Percentiles rank a stretch among this genome's conserved stretches.
Conservation (phyloP, 2,888 invertebrate species). For the Cactoblastis cactorum region DNA sequence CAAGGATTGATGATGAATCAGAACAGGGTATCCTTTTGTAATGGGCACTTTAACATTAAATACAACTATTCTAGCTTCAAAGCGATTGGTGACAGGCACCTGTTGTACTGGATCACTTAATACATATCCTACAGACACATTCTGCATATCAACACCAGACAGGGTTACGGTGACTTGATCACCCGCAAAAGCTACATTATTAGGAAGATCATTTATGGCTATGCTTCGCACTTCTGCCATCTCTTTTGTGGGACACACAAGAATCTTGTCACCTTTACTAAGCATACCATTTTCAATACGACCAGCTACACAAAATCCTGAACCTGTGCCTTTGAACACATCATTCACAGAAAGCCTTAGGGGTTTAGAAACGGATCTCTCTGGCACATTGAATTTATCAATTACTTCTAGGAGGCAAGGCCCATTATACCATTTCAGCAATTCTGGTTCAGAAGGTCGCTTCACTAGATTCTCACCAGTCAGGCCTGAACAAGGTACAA, state of each 20-base stretch:
- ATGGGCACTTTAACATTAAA: constrained; percentile 95
- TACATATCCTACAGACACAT: constrained; percentile 91
- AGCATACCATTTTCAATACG: constrained; percentile 95
- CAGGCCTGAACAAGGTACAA: constrained; percentile 97
- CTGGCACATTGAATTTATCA: constrained; percentile 91
- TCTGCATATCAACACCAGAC: constrained; percentile 90
- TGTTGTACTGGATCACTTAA: constrained; percentile 90
- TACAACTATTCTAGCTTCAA: constrained; percentile 95
- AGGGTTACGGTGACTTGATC: constrained; percentile 93
- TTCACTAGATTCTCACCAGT: constrained; percentile 94
- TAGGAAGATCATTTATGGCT: constrained; percentile 85
- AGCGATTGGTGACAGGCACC: constrained; percentile 88
- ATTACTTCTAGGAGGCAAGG: constrained; percentile 92
- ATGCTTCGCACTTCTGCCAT: constrained; percentile 88
- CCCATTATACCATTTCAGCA: constrained; percentile 89
- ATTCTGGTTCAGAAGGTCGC: constrained; percentile 81
- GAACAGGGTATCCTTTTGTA: constrained; percentile 92
- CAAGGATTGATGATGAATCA: constrained; percentile 95
- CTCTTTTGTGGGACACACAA: constrained; percentile 92
- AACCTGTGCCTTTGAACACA: constrained; percentile 94
- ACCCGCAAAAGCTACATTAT: constrained; percentile 92
- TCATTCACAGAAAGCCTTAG: constrained; percentile 96
- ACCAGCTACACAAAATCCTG: constrained; percentile 94
- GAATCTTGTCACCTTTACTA: constrained; percentile 90
- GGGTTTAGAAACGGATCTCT: constrained; percentile 91